Conservation (phyloP, 2,797 vertebrate genomes). For the Halcyon badia region DNA sequence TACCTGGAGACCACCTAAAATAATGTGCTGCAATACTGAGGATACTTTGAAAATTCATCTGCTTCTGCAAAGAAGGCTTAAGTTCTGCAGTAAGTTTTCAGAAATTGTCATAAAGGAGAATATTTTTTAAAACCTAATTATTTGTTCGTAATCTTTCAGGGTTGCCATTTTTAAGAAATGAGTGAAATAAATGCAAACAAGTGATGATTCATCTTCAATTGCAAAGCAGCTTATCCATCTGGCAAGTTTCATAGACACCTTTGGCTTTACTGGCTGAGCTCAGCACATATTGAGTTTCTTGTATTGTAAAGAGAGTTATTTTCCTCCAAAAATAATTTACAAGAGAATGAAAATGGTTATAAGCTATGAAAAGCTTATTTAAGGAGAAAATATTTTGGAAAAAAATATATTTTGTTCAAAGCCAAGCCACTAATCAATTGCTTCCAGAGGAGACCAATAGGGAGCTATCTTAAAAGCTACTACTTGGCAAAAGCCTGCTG, state of each 20-base stretch:
- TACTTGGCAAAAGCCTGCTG: slow-evolving; percentile 40
- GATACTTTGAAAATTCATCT: background rate
- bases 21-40: background rate
- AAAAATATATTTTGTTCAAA: slow-evolving; percentile 7
- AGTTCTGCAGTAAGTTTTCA: slow-evolving; percentile 23
- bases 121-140: slow-evolving; percentile 4
- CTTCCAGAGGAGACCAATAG: background rate
- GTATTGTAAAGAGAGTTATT: background rate
- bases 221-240: slow-evolving; percentile 1
- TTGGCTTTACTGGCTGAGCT: background rate
- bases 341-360: background rate
- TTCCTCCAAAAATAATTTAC: slow-evolving; percentile 24
- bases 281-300: slow-evolving; percentile 7
- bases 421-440: background rate
- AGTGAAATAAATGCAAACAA: slow-evolving; percentile 39
- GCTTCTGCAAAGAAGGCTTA: background rate
- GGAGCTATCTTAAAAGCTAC: slow-evolving; percentile 21
- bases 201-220: slow-evolving; percentile 36
- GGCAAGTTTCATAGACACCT: background rate
- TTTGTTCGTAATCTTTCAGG: slow-evolving; percentile 6
- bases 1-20: background rate
- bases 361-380: slow-evolving; percentile 15
- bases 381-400: slow-evolving; percentile 23
- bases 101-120: slow-evolving; percentile 20
- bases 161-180: background rate